A percentile compares a stretch with the other conserved stretches of the same genome.
Conservation (phyloP, 2,888 invertebrate genomes). For the Agrotis puta region DNA sequence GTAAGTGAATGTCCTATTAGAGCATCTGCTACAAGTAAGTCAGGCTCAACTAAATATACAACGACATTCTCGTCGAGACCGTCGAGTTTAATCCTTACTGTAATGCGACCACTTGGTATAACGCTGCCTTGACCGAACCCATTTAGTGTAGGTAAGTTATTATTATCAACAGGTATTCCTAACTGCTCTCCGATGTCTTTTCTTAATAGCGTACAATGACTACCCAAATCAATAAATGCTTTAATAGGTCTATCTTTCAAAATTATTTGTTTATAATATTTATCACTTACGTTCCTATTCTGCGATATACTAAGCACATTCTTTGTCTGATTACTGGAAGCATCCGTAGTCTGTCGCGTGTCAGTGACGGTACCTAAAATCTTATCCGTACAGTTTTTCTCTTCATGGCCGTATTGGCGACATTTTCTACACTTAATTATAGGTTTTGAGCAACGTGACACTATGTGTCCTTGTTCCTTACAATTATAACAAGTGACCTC, state of each 20-base stretch:
- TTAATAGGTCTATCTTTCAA: too few species aligned
- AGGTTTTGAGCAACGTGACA: not conserved
- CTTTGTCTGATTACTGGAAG: not conserved
- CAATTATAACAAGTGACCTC: not conserved
- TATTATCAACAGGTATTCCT: not conserved
- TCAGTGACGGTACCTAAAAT: not conserved
- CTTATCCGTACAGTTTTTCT: not conserved
- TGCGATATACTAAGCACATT: not conserved
- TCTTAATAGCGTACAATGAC: not conserved
- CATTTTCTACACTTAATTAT: not conserved
- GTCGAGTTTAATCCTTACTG: too few species aligned
- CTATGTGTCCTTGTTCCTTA: not conserved
- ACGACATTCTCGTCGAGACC: too few species aligned
- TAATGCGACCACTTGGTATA: not conserved
- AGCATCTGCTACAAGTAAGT: not conserved
- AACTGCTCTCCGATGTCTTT: not conserved
- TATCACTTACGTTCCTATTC: not conserved
- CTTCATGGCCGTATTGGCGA: not conserved
- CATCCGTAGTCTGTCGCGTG: too few species aligned
- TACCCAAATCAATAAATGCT: not conserved
- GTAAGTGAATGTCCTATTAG: not conserved
- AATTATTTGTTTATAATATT: not conserved
- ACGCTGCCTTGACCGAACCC: not conserved
- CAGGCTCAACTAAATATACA: too few species aligned
- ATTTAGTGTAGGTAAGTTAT: not conserved